Percentiles rank a stretch among this genome's conserved stretches.
Conservation (phyloP, 2,797 vertebrate species). For the Sus cebifrons region DNA sequence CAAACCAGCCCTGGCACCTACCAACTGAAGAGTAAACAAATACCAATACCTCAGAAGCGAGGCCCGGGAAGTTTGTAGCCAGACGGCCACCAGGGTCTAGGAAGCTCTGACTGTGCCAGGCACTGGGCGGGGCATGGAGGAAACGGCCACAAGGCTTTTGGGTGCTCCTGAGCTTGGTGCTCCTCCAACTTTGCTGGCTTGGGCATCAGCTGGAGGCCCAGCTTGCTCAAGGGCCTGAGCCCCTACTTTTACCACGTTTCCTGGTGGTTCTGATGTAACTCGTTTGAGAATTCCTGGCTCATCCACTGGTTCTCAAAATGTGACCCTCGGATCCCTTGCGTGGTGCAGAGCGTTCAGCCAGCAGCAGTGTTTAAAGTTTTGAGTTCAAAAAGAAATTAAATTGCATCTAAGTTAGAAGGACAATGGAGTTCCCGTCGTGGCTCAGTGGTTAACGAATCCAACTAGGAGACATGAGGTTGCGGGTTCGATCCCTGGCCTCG, state of each 20-base stretch:
- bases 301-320: neutral
- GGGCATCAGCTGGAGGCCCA: neutral
- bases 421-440: too few relatives aligned
- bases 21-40: too few relatives aligned
- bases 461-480: too few relatives aligned
- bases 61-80: neutral
- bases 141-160: neutral
- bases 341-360: neutral
- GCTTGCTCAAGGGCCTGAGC: neutral
- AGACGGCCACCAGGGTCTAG: rapidly evolving
- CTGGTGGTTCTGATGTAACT: neutral
- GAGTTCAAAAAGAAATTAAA: neutral
- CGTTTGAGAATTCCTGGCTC: neutral
- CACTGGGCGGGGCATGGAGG: neutral
- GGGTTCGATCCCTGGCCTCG: too few relatives aligned
- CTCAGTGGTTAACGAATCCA: too few relatives aligned
- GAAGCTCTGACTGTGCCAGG: neutral
- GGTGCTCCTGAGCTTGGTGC: too few relatives aligned
- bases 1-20: neutral
- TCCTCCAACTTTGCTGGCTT: neutral
- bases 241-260: too few relatives aligned
- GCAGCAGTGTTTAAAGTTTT: neutral
- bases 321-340: neutral
- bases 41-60: too few relatives aligned
- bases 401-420: neutral